These are phyloP conservation scores for Megaceryle torquata DNA, from an alignment of 2,113 vertebrate species.

Conservation along the genomic window DNA sequence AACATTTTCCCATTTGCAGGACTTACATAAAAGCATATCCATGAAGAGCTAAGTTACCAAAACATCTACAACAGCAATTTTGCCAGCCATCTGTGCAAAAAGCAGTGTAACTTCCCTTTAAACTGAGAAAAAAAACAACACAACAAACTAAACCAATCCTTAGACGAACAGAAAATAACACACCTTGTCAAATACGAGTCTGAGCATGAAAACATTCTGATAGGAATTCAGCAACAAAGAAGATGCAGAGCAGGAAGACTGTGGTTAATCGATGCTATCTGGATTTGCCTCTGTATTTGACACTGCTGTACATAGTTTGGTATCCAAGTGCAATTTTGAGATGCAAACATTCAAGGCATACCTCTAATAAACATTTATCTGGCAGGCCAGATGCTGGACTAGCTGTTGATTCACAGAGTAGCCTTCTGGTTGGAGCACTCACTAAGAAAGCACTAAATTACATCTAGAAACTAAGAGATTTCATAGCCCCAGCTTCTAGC, in stretches of 20 bases:
- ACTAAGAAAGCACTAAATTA: neutral
- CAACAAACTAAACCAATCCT: neutral
- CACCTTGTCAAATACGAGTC: neutral
- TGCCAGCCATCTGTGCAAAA: neutral
- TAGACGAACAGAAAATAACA: neutral
- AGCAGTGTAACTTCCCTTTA: neutral
- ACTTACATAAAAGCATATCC: neutral
- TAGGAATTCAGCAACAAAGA: neutral
- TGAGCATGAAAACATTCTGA: neutral
- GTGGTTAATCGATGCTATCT: neutral
- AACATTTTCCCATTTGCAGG: neutral
- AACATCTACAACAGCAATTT: neutral
- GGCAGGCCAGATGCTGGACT: neutral
- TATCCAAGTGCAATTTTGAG: neutral
- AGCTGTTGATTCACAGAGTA: neutral
- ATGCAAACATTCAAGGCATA: neutral
- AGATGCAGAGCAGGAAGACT: neutral
- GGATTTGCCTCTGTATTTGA: neutral
- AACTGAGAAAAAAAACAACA: neutral
- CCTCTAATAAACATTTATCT: neutral
- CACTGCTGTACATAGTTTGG: neutral
- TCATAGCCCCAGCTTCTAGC: neutral
- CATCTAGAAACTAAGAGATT: neutral
- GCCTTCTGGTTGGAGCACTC: neutral
- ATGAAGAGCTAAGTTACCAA: neutral